A percentile compares a stretch with the other conserved stretches of the same genome.
Evolutionary conservation across 2,797 vertebrate species (phyloP).

Genomic region (Morelia viridis): DNA sequence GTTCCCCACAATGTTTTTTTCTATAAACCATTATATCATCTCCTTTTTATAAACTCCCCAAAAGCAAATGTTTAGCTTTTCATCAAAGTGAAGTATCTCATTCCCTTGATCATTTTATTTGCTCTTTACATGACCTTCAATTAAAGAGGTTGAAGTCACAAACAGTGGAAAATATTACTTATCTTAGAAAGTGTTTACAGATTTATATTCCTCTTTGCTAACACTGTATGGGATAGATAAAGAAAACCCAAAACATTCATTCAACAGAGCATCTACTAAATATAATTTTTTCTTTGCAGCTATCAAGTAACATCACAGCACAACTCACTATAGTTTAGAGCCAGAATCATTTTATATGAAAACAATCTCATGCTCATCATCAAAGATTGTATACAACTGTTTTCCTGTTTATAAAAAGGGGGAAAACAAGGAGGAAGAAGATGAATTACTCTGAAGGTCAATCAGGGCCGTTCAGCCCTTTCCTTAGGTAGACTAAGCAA

Average conservation of each 20-base stretch:
- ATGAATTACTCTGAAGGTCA: constrained; percentile 8
- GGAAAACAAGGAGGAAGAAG: not conserved
- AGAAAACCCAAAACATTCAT: not conserved
- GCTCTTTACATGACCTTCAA: not conserved
- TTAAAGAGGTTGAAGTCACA: not conserved
- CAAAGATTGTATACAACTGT: constrained; percentile 22
- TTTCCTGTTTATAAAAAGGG: constrained; percentile 28
- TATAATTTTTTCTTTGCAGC: not conserved
- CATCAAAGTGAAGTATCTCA: not conserved
- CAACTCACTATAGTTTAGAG: not conserved
- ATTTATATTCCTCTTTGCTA: constrained; percentile 18
- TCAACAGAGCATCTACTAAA: constrained; percentile 3
- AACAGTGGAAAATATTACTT: constrained; percentile 3
- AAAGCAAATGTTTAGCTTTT: not conserved
- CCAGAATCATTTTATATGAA: not conserved
- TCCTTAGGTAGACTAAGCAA: not conserved
- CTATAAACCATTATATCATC: not conserved
- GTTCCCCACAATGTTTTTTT: not conserved
- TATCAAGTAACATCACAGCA: not conserved
- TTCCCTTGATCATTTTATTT: not conserved
- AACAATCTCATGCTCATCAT: constrained; percentile 1
- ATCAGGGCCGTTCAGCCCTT: not conserved
- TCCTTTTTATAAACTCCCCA: not conserved
- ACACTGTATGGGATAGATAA: not conserved
- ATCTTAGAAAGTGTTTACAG: not conserved